phyloP scores from a whole-genome alignment of 2,113 vertebrate species.

The Platycercus adscitus region DNA sequence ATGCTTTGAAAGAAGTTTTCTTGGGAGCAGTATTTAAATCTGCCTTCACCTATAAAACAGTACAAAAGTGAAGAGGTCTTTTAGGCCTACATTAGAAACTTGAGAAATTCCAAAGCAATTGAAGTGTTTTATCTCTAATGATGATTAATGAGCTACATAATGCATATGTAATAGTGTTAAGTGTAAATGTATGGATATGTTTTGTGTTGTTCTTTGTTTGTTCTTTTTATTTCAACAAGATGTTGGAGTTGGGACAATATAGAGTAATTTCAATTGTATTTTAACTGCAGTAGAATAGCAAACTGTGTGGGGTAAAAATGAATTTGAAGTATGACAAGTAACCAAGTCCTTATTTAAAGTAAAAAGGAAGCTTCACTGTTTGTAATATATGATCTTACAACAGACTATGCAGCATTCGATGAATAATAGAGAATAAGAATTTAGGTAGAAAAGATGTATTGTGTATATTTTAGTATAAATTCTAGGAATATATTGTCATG shows the following conservation, averaged over 20 bases:
- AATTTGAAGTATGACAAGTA: neutral
- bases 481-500: neutral
- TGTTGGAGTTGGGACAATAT: neutral
- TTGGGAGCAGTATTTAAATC: neutral
- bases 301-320: neutral
- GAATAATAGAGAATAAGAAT: neutral
- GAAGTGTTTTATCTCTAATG: neutral
- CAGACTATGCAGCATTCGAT: neutral
- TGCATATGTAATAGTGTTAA: neutral
- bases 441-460: neutral
- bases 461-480: conserved; percentile 1
- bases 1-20: neutral
- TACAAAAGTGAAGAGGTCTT: neutral
- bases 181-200: neutral
- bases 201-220: neutral
- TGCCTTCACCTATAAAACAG: neutral
- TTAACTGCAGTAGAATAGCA: neutral
- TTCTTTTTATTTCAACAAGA: neutral
- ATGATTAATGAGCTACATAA: neutral
- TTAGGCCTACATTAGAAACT: neutral
- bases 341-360: neutral
- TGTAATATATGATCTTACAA: neutral
- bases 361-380: neutral
- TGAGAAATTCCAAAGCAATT: neutral
- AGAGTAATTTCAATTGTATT: neutral